Conservation (phyloP, 2,797 vertebrate species). For the Discoglossus pictus region DNA sequence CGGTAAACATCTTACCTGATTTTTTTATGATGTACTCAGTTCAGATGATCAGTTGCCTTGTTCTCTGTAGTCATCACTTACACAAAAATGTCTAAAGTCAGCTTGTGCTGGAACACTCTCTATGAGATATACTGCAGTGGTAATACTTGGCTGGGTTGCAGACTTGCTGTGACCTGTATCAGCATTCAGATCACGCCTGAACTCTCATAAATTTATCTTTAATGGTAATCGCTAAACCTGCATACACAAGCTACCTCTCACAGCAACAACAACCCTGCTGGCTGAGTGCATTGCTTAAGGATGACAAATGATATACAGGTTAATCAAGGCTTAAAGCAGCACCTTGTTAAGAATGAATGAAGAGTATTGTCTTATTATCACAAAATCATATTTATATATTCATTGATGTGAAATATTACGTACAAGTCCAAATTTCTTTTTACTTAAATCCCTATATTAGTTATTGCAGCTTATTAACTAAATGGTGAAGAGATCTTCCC, state of each 20-base stretch:
- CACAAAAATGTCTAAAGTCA: not conserved
- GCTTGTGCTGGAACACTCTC: not conserved
- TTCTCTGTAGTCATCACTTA: conserved; percentile 26
- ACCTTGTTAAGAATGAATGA: conserved; percentile 7
- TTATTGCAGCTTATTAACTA: not conserved
- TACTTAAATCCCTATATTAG: too few species aligned
- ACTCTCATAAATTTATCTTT: not conserved
- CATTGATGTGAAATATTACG: too few species aligned
- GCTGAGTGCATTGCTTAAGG: conserved; percentile 7
- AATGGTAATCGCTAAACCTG: conserved; percentile 21
- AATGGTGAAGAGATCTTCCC: too few species aligned
- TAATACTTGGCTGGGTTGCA: conserved; percentile 15
- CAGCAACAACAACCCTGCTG: not conserved
- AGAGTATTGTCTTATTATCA: not conserved
- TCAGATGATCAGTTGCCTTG: not conserved
- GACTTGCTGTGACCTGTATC: conserved; percentile 32
- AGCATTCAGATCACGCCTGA: conserved; percentile 31
- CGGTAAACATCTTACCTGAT: conserved; percentile 15
- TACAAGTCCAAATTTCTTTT: too few species aligned
- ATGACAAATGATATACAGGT: conserved; percentile 24
- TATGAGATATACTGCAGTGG: not conserved
- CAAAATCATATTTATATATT: too few species aligned
- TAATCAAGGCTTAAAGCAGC: conserved; percentile 28
- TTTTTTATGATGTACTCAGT: not conserved
- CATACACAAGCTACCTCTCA: not conserved